Evolutionary conservation across 2,888 invertebrate species (phyloP).

Genomic region (Caenorhabditis virilis): DNA sequence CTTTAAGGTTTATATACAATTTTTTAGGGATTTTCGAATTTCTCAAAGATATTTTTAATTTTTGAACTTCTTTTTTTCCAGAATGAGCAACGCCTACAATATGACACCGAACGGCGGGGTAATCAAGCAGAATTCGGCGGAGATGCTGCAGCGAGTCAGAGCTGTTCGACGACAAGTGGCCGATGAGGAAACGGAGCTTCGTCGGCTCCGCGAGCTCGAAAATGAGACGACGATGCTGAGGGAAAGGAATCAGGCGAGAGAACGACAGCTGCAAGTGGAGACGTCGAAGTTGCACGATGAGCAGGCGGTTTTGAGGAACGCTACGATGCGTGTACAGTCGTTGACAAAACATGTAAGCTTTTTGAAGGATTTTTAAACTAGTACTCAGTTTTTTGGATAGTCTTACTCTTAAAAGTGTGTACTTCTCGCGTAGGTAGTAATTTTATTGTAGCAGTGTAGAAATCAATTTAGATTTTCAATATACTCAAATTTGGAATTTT

Average conservation of each 20-base stretch:
- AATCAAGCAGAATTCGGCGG: slow-evolving; percentile 22
- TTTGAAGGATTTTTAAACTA: too few relatives aligned
- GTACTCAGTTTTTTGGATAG: too few relatives aligned
- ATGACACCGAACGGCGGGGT: slow-evolving; percentile 15
- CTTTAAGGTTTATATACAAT: too few relatives aligned
- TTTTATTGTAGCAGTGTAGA: too few relatives aligned
- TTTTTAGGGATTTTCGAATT: too few relatives aligned
- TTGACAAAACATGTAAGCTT: slow-evolving; percentile 75
- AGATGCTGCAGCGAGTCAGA: slow-evolving; percentile 33
- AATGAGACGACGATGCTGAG: slow-evolving; percentile 41
- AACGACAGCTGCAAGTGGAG: slow-evolving; percentile 36
- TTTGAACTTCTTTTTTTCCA: too few relatives aligned
- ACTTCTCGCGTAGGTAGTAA: too few relatives aligned
- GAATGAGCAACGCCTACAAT: neutral
- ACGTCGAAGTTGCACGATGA: slow-evolving; percentile 35
- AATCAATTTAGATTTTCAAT: too few relatives aligned
- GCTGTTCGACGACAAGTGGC: slow-evolving; percentile 54
- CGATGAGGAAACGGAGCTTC: slow-evolving; percentile 58
- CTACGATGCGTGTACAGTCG: slow-evolving; percentile 96
- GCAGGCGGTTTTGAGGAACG: slow-evolving; percentile 74
- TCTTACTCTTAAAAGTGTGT: too few relatives aligned
- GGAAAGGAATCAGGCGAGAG: slow-evolving; percentile 32
- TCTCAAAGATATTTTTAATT: too few relatives aligned
- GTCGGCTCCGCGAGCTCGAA: slow-evolving; percentile 45
- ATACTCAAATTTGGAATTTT: neutral